Evolutionary conservation across 2,888 invertebrate genomes (phyloP), one percentile per base, ranked within the genome.

Genomic region (Troglohyphantes excavatus): DNA sequence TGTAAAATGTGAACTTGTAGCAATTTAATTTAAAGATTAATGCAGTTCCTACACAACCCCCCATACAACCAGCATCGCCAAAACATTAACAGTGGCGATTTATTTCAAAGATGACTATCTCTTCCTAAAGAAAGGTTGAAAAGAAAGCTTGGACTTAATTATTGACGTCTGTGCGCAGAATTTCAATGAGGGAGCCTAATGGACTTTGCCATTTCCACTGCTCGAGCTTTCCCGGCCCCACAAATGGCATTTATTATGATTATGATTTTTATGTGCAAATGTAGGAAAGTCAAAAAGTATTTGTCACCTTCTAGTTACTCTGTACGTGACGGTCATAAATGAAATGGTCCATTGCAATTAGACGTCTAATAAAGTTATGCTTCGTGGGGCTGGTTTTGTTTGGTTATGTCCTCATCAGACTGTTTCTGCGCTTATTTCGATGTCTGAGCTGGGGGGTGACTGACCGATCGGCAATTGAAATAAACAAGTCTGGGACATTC

Each of bases 211-310:
- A 89, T 89, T 89, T 76, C 88, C 61, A 89, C 70, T 89, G 88
- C 88, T 82, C 33, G 39, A 82, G 88, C 88, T 76, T 89, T 89
- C 82, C 67, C 61, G 23, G 61, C 76, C 75, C 43, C 39, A 27
- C 67, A 88, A 89, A 82, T 89, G 88, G 82, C 61, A 89, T 89
- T 89, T 89, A 89, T 89, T 89, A 89, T 88, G 88, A 82, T 88
- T 88, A 88, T 89, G 88, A 89, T 89, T 82, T 89, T 68, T 86
- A 78, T 81, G 87, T 81, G 87, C 88, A 89, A 82, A 76, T 82
- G 75, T 67, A 89, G 75, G 76, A 82, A 82, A 82, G 81, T 68
- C 65, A 75, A 68, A 88, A 88, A 70, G 82, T 82, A 89, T 89
- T 89, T 89, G 82, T 89, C 88, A 89, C 88, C 88, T 89, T 89